A percentile compares a stretch with the other conserved stretches of the same genome.
phyloP scores from a whole-genome alignment of 2,113 vertebrate genomes.

The Cynocephalus volans region DNA sequence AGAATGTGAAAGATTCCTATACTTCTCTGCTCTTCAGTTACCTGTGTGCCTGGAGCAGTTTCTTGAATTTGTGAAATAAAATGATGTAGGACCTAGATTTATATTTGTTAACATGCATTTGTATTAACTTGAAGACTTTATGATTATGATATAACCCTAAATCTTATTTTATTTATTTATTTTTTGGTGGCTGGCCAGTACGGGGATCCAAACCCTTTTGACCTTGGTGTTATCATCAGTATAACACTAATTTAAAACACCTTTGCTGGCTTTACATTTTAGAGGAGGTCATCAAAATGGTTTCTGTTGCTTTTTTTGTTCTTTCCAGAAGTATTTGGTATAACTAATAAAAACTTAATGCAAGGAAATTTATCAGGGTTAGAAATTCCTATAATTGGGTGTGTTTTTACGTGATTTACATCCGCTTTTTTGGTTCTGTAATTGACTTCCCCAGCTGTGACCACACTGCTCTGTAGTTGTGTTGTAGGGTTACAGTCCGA shows the following conservation, averaged over 20 bases:
- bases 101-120: background rate
- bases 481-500: background rate
- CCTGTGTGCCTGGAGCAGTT: background rate
- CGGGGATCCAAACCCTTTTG: too few species aligned
- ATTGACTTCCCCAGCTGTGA: background rate
- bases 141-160: background rate
- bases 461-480: background rate
- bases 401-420: background rate
- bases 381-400: background rate
- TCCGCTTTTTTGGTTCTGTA: background rate
- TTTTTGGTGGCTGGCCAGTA: too few species aligned
- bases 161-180: too few species aligned
- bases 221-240: too few species aligned
- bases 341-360: conserved; percentile 21
- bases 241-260: background rate
- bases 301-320: background rate
- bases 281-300: background rate
- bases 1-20: background rate
- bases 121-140: background rate
- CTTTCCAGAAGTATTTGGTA: background rate
- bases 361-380: conserved; percentile 6
- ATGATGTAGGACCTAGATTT: background rate
- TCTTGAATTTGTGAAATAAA: conserved; percentile 12
- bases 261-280: conserved; percentile 42
- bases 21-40: background rate